Percentiles rank a stretch among this genome's conserved stretches.
Conservation (phyloP, 2,113 vertebrate species). For the Prinia subflava region DNA sequence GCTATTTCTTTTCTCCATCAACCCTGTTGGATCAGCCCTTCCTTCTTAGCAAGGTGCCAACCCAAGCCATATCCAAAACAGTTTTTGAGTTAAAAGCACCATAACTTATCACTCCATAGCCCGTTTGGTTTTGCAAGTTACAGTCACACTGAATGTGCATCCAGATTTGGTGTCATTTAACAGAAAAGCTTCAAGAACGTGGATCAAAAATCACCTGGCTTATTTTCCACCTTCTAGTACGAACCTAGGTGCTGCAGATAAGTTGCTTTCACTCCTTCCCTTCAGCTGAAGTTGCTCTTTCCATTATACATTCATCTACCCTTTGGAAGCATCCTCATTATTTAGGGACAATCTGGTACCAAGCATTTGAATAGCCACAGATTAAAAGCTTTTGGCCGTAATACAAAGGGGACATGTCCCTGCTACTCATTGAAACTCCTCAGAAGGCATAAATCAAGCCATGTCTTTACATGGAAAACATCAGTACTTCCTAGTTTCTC, state of each 20-base stretch:
- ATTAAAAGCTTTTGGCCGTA: background rate
- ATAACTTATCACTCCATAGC: background rate
- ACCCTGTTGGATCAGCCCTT: background rate
- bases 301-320: background rate
- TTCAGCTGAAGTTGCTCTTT: background rate
- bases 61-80: background rate
- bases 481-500: background rate
- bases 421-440: background rate
- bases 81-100: background rate
- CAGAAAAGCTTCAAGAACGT: background rate
- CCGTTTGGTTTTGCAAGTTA: background rate
- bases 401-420: background rate
- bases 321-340: background rate
- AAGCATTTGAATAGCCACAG: background rate
- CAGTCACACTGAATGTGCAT: rapidly evolving
- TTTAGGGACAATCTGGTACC: background rate
- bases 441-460: background rate
- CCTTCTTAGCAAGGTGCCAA: background rate
- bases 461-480: background rate
- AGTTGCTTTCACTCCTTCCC: background rate
- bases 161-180: background rate
- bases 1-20: background rate
- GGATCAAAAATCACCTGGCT: background rate
- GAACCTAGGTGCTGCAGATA: background rate
- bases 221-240: background rate